A percentile compares a stretch with the other conserved stretches of the same genome.
These are phyloP conservation scores for Chaunax sp. DNA, from an alignment of 2,797 vertebrate genomes.

Conservation along the genomic window DNA sequence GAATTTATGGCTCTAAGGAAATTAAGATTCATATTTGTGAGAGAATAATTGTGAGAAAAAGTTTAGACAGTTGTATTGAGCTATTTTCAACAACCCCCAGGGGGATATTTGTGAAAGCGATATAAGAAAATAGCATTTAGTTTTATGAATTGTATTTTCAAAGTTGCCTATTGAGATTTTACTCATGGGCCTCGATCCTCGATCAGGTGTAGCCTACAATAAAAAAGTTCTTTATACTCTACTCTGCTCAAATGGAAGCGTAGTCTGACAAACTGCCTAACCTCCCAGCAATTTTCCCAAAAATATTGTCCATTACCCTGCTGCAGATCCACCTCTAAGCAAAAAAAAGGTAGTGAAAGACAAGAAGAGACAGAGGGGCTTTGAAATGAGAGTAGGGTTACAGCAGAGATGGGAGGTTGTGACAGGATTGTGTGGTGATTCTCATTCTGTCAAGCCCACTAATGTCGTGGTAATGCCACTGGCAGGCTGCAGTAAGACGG, in stretches of 20 bases:
- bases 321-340: slow-evolving; percentile 56
- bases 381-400: slow-evolving; percentile 77
- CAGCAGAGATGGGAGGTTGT: slow-evolving; percentile 77
- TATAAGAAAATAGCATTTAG: background rate
- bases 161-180: slow-evolving; percentile 6
- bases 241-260: slow-evolving; percentile 34
- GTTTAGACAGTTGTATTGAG: background rate
- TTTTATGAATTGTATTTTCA: slow-evolving; percentile 1
- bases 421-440: slow-evolving; percentile 84
- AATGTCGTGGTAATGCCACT: slow-evolving; percentile 97
- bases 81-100: background rate
- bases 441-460: slow-evolving; percentile 94
- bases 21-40: background rate
- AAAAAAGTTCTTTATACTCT: slow-evolving; percentile 32
- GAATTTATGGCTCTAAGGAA: slow-evolving; percentile 1
- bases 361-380: slow-evolving; percentile 69
- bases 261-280: slow-evolving; percentile 45
- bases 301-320: slow-evolving; percentile 61
- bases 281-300: slow-evolving; percentile 47
- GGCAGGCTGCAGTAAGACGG: slow-evolving; percentile 93
- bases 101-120: background rate
- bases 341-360: slow-evolving; percentile 58
- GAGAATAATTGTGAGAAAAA: background rate
- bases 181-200: slow-evolving; percentile 25
- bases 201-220: slow-evolving; percentile 1